Evolutionary conservation across 1,140 invertebrate species (phyloP).

Genomic region (Hyles vespertilio): DNA sequence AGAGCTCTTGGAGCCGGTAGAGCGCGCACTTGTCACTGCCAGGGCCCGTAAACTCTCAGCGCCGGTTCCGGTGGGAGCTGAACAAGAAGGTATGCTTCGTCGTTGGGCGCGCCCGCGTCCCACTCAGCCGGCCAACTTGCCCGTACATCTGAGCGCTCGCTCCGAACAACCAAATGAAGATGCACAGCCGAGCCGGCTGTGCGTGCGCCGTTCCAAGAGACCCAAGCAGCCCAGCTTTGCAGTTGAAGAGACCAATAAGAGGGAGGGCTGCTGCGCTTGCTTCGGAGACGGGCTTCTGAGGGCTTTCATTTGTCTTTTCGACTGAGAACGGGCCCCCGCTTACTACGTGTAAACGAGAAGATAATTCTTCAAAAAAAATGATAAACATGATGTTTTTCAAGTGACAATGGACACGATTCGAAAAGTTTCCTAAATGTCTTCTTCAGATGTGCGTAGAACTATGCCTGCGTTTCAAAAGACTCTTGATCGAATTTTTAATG

Average conservation of each 20-base stretch:
- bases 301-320: constrained; percentile 70
- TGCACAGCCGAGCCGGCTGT: constrained; percentile 51
- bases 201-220: constrained; percentile 53
- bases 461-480: background rate
- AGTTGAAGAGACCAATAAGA: constrained; percentile 49
- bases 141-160: constrained; percentile 54
- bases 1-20: constrained; percentile 63
- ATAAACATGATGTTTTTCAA: background rate
- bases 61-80: constrained; percentile 58
- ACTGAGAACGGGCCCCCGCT: constrained; percentile 39
- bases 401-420: background rate
- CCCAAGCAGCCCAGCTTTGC: constrained; percentile 62
- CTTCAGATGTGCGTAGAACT: background rate
- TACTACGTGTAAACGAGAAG: constrained; percentile 14
- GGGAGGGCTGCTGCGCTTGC: constrained; percentile 61
- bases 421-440: constrained; percentile 1
- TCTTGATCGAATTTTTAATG: constrained; percentile 7
- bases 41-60: constrained; percentile 55
- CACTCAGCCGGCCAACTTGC: constrained; percentile 50
- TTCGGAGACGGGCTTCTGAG: constrained; percentile 63
- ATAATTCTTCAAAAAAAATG: background rate
- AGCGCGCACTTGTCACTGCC: constrained; percentile 55
- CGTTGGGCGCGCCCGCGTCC: constrained; percentile 59
- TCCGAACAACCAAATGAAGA: constrained; percentile 51
- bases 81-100: constrained; percentile 57